Percentiles rank a stretch among this genome's conserved stretches.
phyloP scores from a whole-genome alignment of 1,140 invertebrate species.

The Drosophila mojavensis region DNA sequence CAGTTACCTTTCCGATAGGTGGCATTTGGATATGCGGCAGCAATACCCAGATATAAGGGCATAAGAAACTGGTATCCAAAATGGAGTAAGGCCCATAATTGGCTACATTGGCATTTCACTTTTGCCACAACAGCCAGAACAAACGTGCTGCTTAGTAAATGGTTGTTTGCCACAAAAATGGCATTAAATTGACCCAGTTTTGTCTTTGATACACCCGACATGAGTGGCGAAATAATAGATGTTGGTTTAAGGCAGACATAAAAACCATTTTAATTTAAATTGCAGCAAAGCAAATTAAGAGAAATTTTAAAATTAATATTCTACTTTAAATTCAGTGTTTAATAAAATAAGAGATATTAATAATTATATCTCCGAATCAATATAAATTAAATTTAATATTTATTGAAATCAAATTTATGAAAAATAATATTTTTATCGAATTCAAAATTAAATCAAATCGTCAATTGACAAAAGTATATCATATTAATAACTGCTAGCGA shows the following conservation, averaged over 20 bases:
- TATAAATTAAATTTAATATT: background rate
- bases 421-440: too few relatives aligned
- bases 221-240: background rate
- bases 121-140: slow-evolving; percentile 55
- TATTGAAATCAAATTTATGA: too few relatives aligned
- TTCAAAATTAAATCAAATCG: too few relatives aligned
- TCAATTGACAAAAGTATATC: too few relatives aligned
- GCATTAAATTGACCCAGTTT: slow-evolving; percentile 77
- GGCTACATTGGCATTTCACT: slow-evolving; percentile 79
- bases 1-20: slow-evolving; percentile 66
- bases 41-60: background rate
- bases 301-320: too few relatives aligned
- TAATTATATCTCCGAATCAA: background rate
- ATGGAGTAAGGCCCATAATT: slow-evolving; percentile 59
- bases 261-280: too few relatives aligned
- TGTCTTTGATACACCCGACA: slow-evolving; percentile 28
- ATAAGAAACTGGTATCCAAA: background rate
- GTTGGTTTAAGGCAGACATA: too few relatives aligned
- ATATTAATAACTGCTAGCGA: too few relatives aligned
- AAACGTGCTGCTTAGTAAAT: slow-evolving; percentile 58
- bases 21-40: background rate
- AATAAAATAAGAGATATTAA: too few relatives aligned
- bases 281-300: too few relatives aligned
- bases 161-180: slow-evolving; percentile 62
- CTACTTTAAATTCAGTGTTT: too few relatives aligned